Conservation (phyloP, 2,888 invertebrate genomes). For the Callyntrura guangdongensis region DNA sequence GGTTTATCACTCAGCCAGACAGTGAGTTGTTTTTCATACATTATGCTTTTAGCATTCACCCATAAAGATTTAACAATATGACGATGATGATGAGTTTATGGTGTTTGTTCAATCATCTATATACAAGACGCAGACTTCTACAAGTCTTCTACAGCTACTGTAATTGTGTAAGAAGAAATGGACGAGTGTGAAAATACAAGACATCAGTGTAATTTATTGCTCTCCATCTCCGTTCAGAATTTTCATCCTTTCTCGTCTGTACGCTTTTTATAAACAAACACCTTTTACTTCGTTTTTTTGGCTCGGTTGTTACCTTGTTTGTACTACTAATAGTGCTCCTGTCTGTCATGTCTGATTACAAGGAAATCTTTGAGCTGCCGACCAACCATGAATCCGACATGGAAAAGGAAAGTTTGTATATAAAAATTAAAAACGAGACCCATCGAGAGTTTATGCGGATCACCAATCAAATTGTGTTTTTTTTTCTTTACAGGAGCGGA, state of each 20-base stretch:
- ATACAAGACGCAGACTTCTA: background rate
- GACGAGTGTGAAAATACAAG: conserved; percentile 6
- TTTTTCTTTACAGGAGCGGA: background rate
- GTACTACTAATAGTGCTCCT: conserved; percentile 73
- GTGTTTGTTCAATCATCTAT: conserved; percentile 19
- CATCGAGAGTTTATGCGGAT: background rate
- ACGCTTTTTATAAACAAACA: conserved; percentile 59
- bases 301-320: conserved; percentile 69
- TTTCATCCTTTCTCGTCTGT: conserved; percentile 41
- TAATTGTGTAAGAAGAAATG: background rate
- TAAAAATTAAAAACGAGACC: conserved; percentile 29
- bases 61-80: conserved; percentile 71
- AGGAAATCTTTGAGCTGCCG: conserved; percentile 64
- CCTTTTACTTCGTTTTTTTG: conserved; percentile 56
- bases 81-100: background rate
- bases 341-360: conserved; percentile 74
- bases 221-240: conserved; percentile 40
- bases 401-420: conserved; percentile 19
- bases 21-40: conserved; percentile 10
- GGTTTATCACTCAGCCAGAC: conserved; percentile 46
- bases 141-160: background rate
- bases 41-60: conserved; percentile 46
- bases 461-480: conserved; percentile 38
- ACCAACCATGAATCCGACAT: conserved; percentile 71
- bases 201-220: conserved; percentile 68